phyloP scores from a whole-genome alignment of 1,140 invertebrate species.

The Nasonia giraulti region DNA sequence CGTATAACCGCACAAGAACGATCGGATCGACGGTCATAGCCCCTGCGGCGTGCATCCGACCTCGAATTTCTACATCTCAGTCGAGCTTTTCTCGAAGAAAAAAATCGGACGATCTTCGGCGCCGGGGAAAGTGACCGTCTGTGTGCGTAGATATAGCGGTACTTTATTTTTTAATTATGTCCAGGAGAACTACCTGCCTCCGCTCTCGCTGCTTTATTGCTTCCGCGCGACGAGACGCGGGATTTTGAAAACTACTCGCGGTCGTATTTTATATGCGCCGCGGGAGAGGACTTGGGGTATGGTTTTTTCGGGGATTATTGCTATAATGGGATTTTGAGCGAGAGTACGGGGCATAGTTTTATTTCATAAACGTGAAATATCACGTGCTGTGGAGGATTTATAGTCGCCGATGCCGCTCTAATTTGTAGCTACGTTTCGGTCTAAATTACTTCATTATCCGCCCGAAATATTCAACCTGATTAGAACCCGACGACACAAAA shows the following conservation, averaged over 20 bases:
- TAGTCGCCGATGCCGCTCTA: too few relatives aligned
- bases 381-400: too few relatives aligned
- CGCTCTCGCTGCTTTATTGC: slow-evolving; percentile 16
- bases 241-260: neutral
- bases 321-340: neutral
- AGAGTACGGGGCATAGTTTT: too few relatives aligned
- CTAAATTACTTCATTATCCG: neutral
- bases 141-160: neutral
- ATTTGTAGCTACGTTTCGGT: too few relatives aligned
- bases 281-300: neutral
- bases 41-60: slow-evolving; percentile 30
- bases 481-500: neutral
- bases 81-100: slow-evolving; percentile 3
- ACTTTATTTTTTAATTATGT: slow-evolving; percentile 18
- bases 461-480: neutral
- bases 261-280: neutral
- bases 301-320: neutral
- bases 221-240: neutral
- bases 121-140: neutral
- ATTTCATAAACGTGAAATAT: too few relatives aligned
- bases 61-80: slow-evolving; percentile 5
- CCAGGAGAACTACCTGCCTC: neutral
- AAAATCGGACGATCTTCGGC: neutral
- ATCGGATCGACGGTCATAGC: slow-evolving; percentile 11
- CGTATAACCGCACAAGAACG: neutral